Evolutionary conservation across 2,797 vertebrate species (phyloP).

Genomic region (Rhabdophis nuchalis): DNA sequence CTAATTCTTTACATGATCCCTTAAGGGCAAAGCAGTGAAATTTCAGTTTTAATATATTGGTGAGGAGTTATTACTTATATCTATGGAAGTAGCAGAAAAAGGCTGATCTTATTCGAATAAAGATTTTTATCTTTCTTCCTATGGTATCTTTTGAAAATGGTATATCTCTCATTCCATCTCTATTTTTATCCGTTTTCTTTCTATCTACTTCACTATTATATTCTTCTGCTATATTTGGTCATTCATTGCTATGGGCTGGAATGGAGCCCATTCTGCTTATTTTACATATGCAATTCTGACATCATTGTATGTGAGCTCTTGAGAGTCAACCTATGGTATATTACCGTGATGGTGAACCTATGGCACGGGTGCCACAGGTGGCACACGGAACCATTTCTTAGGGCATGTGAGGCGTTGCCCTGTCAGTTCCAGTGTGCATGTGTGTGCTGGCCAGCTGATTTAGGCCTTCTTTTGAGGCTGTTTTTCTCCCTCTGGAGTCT

Average conservation of each 20-base stretch:
- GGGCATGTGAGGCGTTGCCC: too few species aligned
- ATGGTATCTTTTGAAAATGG: not conserved
- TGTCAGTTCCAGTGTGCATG: too few species aligned
- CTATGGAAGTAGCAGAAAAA: not conserved
- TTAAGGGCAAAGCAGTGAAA: not conserved
- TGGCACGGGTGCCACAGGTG: too few species aligned
- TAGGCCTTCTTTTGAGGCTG: too few species aligned
- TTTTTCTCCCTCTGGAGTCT: too few species aligned
- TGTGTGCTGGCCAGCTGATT: too few species aligned
- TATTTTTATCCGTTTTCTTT: not conserved
- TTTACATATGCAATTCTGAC: conserved; percentile 19
- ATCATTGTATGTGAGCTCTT: conserved; percentile 4
- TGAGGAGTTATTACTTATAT: not conserved
- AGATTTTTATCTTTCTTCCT: not conserved
- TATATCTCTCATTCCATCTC: not conserved
- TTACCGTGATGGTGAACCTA: too few species aligned
- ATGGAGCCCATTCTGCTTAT: conserved; percentile 1
- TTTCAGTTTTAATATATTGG: not conserved
- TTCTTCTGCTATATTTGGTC: not conserved
- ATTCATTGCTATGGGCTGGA: conserved; percentile 43
- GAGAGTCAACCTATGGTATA: conserved; percentile 28
- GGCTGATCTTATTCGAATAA: not conserved
- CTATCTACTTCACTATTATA: not conserved
- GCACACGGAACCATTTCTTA: too few species aligned
- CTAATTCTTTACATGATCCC: not conserved